Conservation (phyloP, 2,888 invertebrate species). For the Leptinotarsa rubiginosa region DNA sequence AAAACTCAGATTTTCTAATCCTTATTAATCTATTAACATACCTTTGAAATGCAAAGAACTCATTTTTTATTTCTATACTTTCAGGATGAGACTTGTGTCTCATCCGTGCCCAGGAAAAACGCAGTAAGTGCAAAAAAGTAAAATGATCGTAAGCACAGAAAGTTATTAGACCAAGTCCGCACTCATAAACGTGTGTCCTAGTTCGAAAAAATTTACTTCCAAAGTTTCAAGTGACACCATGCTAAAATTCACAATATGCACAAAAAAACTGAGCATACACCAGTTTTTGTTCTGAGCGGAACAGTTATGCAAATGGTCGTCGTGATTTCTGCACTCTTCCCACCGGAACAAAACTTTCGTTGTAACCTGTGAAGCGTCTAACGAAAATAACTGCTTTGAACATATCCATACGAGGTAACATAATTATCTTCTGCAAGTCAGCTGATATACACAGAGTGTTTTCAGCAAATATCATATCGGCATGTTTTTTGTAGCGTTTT, state of each 20-base stretch:
- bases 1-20: no score
- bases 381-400: conserved; percentile 6
- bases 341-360: conserved; percentile 24
- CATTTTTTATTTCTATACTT: no score
- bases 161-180: no score
- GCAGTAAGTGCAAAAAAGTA: no score
- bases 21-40: no score
- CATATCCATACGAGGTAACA: conserved; percentile 18
- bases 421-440: conserved; percentile 19
- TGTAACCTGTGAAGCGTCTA: conserved; percentile 18
- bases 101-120: no score
- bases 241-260: conserved; percentile 16
- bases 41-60: no score
- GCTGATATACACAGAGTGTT: conserved; percentile 20
- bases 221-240: conserved; percentile 10
- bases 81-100: no score
- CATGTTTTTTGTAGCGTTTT: neutral
- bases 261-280: conserved; percentile 5
- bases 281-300: conserved; percentile 19
- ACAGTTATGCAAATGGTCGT: conserved; percentile 27
- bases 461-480: conserved; percentile 10
- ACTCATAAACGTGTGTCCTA: neutral
- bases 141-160: no score
- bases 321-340: conserved; percentile 2
- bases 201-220: conserved; percentile 19